Base-by-base conservation (phyloP, 2,113 vertebrate species). In the Rhinopomastus cyanomelas region DNA sequence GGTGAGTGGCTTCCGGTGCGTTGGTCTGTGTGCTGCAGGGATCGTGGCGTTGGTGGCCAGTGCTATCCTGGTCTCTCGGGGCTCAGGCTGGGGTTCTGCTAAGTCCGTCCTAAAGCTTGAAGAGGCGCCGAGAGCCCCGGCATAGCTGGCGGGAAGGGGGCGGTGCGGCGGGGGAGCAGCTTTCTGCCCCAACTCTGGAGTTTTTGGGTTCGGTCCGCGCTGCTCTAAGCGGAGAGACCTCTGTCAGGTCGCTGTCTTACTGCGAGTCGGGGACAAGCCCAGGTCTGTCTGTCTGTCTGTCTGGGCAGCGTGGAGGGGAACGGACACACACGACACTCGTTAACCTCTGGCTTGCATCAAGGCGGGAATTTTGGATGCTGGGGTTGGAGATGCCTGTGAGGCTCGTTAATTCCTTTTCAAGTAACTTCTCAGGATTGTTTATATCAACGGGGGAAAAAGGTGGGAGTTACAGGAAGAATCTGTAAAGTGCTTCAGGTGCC, bases 61-160 rank as follows among this genome's bases (percentile, higher is more conserved):
- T 11, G 15, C 15, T 51, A 5, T 9, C 30, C 6, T 11, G 4
- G 39, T 12, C 2, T 20, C 8, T 6, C 6, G 5, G 16, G 39
- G 11, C 5, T 16, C 2, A 1, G 13, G 0, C 10, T 2, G 55
- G 27, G 22, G 2, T 3, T 5, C 3, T 9, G 3, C 0, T 5
- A 2, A 49, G 19, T 6, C 5, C 4, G 6, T 12, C 17, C 5
- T 3, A 12, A 55, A 30, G 49, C 49, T 17, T 26, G 59, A 44
- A 44, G 34, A 13, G 39, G 29, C 3, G 30, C 14, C 1, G 34
- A 9, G 64, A 13, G 11, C 18, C 11, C n/a, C 46, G 51, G 51
- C 27, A 12, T 53, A 25, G 39, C 15, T 12, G 46, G 37, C 14
- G 22, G 36, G 30, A 13, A 25, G 16, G 3, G 8, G 56, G 7